Evolutionary conservation across 2,797 vertebrate species (phyloP).

Genomic region (Emydoidea blandingii): DNA sequence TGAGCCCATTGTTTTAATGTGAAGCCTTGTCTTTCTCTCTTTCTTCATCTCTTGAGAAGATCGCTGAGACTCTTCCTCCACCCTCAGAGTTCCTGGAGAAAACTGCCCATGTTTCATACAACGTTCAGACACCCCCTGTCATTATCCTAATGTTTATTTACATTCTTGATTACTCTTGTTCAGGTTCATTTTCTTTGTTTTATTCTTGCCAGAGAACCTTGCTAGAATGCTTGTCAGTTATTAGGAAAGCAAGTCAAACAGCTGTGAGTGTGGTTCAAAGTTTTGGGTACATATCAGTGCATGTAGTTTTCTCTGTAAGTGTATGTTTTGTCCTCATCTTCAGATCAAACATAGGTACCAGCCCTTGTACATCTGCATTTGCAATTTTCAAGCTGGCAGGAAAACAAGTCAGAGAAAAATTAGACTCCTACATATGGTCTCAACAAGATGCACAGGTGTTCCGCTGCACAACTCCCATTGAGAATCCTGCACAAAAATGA

Average conservation of each 20-base stretch:
- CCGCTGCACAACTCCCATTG: not conserved
- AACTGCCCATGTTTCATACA: conserved; percentile 74
- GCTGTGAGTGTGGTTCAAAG: conserved; percentile 64
- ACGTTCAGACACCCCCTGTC: conserved; percentile 72
- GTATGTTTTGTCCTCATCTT: conserved; percentile 58
- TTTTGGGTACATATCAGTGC: conserved; percentile 67
- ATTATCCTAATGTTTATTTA: conserved; percentile 79
- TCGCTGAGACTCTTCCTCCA: conserved; percentile 49
- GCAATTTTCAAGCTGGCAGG: conserved; percentile 9
- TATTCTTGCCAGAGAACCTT: conserved; percentile 72
- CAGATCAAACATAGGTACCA: conserved; percentile 60
- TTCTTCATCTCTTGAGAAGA: not conserved
- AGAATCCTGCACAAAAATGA: not conserved
- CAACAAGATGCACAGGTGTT: not conserved
- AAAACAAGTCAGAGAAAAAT: not conserved
- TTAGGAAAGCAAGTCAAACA: conserved; percentile 77
- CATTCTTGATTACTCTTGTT: conserved; percentile 73
- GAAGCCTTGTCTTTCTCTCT: conserved; percentile 37
- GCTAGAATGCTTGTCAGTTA: conserved; percentile 70
- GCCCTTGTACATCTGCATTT: conserved; percentile 60
- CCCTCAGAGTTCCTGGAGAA: conserved; percentile 70
- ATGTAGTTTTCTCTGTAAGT: conserved; percentile 64
- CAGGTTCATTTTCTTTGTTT: conserved; percentile 79
- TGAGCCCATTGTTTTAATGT: conserved; percentile 27
- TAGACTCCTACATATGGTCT: not conserved